Conservation (phyloP, 2,888 invertebrate genomes). For the Tiphia femorata region DNA sequence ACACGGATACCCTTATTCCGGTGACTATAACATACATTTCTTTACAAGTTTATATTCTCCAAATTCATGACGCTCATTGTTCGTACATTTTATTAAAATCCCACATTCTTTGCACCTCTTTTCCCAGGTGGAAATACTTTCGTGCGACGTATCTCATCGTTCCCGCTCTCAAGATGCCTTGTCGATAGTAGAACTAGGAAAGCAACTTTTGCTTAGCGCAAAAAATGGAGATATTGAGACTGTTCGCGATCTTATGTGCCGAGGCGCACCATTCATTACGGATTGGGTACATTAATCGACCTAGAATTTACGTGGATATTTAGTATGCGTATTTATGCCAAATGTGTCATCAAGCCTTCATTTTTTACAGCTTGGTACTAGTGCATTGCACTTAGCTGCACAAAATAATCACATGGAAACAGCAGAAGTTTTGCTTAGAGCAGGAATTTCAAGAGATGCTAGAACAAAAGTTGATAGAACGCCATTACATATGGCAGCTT, state of each 20-base stretch:
- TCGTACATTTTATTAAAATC: too few relatives aligned
- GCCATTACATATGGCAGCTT: constrained; percentile 89
- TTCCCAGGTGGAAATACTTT: constrained; percentile 60
- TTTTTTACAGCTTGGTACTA: constrained; percentile 82
- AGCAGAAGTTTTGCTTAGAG: constrained; percentile 84
- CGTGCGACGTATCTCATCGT: constrained; percentile 54
- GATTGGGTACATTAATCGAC: constrained; percentile 81
- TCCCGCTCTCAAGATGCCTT: constrained; percentile 60
- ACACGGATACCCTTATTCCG: constrained; percentile 68
- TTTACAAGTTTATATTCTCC: too few relatives aligned
- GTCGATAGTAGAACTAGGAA: constrained; percentile 83
- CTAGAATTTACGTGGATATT: too few relatives aligned
- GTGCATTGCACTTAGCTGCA: constrained; percentile 89
- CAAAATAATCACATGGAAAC: constrained; percentile 84
- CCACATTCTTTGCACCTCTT: too few relatives aligned
- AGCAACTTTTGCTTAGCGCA: constrained; percentile 83
- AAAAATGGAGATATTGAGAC: constrained; percentile 82
- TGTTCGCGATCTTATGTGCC: constrained; percentile 83
- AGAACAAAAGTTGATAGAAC: constrained; percentile 94
- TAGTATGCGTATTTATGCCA: too few relatives aligned
- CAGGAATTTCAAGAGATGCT: constrained; percentile 90
- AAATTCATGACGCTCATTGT: too few relatives aligned
- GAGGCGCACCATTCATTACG: constrained; percentile 92
- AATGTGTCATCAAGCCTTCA: too few relatives aligned
- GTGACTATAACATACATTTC: constrained; percentile 56